These are phyloP conservation scores for Brachyalestes nurse DNA, from an alignment of 2,797 vertebrate species.

Conservation along the genomic window DNA sequence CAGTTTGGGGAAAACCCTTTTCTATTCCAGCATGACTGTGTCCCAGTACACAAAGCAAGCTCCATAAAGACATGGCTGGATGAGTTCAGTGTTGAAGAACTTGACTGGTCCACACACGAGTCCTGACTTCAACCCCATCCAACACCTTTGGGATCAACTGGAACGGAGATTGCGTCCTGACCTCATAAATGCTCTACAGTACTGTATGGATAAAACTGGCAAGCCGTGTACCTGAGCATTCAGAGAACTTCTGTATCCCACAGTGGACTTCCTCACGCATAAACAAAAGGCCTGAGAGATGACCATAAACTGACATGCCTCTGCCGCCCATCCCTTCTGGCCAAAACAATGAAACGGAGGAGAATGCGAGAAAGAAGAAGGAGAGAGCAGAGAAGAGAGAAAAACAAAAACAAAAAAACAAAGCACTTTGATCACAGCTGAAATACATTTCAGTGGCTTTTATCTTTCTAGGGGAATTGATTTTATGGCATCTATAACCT, in stretches of 20 bases:
- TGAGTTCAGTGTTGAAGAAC: too few relatives aligned
- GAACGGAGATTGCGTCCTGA: too few relatives aligned
- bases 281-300: slow-evolving; percentile 39
- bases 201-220: neutral
- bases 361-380: slow-evolving; percentile 49
- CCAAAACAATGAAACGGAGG: slow-evolving; percentile 27
- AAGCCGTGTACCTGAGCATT: neutral
- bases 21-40: too few relatives aligned
- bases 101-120: too few relatives aligned
- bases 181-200: neutral
- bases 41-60: too few relatives aligned
- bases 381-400: slow-evolving; percentile 31
- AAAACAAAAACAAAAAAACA: slow-evolving; percentile 56
- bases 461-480: slow-evolving; percentile 68
- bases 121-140: too few relatives aligned
- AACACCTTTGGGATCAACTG: too few relatives aligned
- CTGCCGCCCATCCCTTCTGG: slow-evolving; percentile 49
- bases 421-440: slow-evolving; percentile 69
- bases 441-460: slow-evolving; percentile 69
- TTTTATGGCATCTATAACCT: slow-evolving; percentile 72
- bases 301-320: slow-evolving; percentile 66
- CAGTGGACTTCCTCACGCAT: slow-evolving; percentile 45
- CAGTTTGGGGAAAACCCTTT: too few relatives aligned
- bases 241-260: slow-evolving; percentile 25
- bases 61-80: too few relatives aligned